These are phyloP conservation scores for Hydractinia echinata DNA, from an alignment of 30 jellyfish, hydroid and myxozoan species.

Conservation along the genomic window DNA sequence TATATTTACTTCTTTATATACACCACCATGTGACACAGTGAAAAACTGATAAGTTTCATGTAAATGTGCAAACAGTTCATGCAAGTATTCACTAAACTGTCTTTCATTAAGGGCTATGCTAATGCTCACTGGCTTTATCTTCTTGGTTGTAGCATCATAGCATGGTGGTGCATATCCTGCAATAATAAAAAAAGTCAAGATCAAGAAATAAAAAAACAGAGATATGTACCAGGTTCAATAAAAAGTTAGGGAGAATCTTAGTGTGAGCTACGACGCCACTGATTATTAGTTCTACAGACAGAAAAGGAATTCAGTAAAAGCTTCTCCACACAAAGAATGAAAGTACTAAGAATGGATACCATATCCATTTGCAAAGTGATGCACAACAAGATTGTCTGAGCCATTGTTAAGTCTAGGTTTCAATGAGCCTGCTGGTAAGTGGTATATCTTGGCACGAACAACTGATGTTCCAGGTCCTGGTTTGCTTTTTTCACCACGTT, in stretches of 20 bases:
- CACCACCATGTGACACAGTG: not conserved
- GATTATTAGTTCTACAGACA: not conserved
- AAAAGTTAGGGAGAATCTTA: too few relatives aligned
- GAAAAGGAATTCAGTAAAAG: too few relatives aligned
- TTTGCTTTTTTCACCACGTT: not conserved
- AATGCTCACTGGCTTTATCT: not conserved
- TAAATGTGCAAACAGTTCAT: not conserved
- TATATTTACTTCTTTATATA: not conserved
- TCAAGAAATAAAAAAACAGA: too few relatives aligned
- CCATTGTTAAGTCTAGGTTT: not conserved
- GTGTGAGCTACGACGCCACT: too few relatives aligned
- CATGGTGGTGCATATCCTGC: conserved; percentile 9
- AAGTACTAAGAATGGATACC: not conserved
- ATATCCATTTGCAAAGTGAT: conserved; percentile 4
- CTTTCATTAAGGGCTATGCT: not conserved
- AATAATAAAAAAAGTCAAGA: too few relatives aligned
- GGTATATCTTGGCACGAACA: conserved; percentile 2
- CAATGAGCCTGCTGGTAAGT: not conserved
- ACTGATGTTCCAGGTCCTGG: conserved; percentile 3
- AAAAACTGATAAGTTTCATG: not conserved
- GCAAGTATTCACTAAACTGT: not conserved
- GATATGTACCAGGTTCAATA: too few relatives aligned
- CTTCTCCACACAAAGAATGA: not conserved
- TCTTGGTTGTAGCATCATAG: not conserved
- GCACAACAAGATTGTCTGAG: conserved; percentile 8